Evolutionary conservation across 2,113 vertebrate genomes (phyloP), one percentile per base, ranked within the genome.

Genomic region (Platichthys flesus): DNA sequence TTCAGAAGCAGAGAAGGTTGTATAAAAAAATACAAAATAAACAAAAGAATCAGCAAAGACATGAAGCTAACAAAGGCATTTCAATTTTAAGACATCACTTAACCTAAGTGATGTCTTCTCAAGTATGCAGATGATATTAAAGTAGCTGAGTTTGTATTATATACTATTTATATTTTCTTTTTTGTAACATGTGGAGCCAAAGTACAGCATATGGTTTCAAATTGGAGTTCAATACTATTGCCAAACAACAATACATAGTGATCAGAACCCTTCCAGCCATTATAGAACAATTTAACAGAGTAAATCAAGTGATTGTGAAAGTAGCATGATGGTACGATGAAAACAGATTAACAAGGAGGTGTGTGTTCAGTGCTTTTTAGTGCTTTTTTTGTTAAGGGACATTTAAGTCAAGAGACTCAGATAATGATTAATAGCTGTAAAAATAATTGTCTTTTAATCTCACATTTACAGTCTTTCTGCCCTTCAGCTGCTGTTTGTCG

Each of bases 361-460:
- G 84, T 78, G 78, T 78, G 78, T 58, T 82, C 78, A 70, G 81
- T 88, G 87, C 81, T 76, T 80, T 80, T 74, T 55, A 69, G 84
- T 87, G 82, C 79, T 82, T 82, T 71, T 85, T 82, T 65, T 40
- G 26, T 78, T 66, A 0, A 56, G 58, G 66, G 71, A 78, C 52
- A 71, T 28, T 26, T 78, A 66, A 71, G 74, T 85, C 74, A 66
- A 67, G 16, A 82, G 76, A 70, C 52, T 70, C 70, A 76, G 80
- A 85, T 63, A 26, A 83, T 63, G 69, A 88, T 81, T 73, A 73
- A 63, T 67, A 79, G 73, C 60, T 84, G 84, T 89, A 89, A 84
- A 90, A 90, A 90, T 76, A 84, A 84, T 72, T 84, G 76, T 87
- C 84, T 82, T 81, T 80, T 55, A 72, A 85, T 79, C 61, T 87